Evolutionary conservation across 2,888 invertebrate species (phyloP), one percentile per base, ranked within the genome.

Genomic region (Spatulosminthurus flaviceps): DNA sequence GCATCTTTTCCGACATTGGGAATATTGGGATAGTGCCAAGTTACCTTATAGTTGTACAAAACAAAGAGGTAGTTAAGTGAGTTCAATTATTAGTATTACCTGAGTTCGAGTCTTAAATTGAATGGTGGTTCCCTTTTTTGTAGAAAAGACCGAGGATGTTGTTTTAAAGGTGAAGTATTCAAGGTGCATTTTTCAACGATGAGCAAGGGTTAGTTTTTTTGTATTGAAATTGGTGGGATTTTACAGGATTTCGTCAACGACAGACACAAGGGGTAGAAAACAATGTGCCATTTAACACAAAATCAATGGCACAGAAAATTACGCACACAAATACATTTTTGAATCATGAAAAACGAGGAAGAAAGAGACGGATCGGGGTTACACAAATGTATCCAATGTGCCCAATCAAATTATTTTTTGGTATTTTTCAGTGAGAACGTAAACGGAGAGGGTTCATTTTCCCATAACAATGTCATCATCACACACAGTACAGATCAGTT

Each of bases 71-170:
- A 51, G n/a, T 51, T 19, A 51, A 51, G 51, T 51, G 5, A 51
- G 1, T 51, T 51, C n/a, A 51, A 51, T 51, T 5, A 51, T 51
- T 51, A 51, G 51, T 16, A 51, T 51, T 82, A 82, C 82, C 82
- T 82, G 77, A 42, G 77, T 81, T 61, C 67, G 81, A 79, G 81
- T 82, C 80, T 81, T 82, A 82, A 79, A 80, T 80, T 81, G 79
- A 81, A 84, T 83, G 64, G 83, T 84, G 67, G 84, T 84, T 77
- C 84, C 84, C 84, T 84, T 79, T 72, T 34, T 51, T 61, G 29
- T 21, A 77, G 74, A 51, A 77, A 77, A 71, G 28, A 61, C 51
- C n/a, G n/a, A n/a, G 61, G 60, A 22, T 61, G 70, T 29, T 19
- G 51, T 51, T 19, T 51, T 51, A n/a, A n/a, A 51, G 72, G n/a